Evolutionary conservation across 2,797 vertebrate genomes (phyloP).

Genomic region (Molossus alvarezi): DNA sequence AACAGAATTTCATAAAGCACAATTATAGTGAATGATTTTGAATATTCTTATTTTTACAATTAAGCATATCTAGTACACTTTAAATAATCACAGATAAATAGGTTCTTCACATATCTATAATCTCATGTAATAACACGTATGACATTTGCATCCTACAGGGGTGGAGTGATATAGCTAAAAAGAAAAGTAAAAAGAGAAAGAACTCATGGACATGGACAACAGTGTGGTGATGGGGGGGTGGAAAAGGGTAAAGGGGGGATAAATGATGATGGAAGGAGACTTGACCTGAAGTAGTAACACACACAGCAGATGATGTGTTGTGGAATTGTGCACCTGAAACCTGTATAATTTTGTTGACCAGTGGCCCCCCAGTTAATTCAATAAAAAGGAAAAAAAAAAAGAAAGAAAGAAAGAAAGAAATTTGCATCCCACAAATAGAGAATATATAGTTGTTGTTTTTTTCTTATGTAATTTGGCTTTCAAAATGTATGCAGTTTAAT

Average conservation of each 20-base stretch:
- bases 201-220: neutral
- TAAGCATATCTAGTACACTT: neutral
- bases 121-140: neutral
- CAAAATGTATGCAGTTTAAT: neutral
- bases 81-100: conserved; percentile 17
- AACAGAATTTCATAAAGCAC: neutral
- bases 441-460: neutral
- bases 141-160: neutral
- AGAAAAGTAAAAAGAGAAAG: neutral
- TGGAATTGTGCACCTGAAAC: neutral
- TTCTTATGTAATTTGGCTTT: neutral
- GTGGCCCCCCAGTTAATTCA: neutral
- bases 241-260: neutral
- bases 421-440: neutral
- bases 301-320: neutral
- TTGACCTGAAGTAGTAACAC: neutral
- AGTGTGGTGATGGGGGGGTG: neutral
- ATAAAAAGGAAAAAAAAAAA: neutral
- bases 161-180: neutral
- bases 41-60: conserved; percentile 16
- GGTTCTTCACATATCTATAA: neutral
- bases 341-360: neutral
- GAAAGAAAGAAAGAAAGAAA: neutral
- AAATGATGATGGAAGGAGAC: neutral
- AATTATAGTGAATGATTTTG: neutral